Conservation (phyloP, 2,113 vertebrate genomes). For the Chionis minor region DNA sequence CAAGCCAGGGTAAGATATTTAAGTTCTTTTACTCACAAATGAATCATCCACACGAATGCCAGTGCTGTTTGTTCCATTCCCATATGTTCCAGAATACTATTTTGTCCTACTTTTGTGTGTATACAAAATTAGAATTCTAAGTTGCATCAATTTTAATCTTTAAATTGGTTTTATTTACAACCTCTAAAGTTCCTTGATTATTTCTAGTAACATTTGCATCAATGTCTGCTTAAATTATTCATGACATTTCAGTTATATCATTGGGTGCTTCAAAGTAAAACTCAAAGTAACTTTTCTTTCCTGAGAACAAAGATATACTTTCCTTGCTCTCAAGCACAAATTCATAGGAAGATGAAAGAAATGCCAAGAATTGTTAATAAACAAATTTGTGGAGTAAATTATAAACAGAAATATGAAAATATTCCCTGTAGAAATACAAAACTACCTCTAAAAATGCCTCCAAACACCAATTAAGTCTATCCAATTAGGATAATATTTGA, state of each 20-base stretch:
- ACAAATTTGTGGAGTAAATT: constrained; percentile 55
- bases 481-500: constrained; percentile 48
- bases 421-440: constrained; percentile 46
- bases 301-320: constrained; percentile 55
- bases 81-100: constrained; percentile 47
- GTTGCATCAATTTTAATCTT: constrained; percentile 57
- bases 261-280: constrained; percentile 66
- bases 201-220: constrained; percentile 61
- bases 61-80: constrained; percentile 20
- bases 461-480: constrained; percentile 41
- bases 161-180: constrained; percentile 67
- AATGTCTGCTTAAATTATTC: constrained; percentile 63
- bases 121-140: constrained; percentile 57
- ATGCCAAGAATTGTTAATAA: constrained; percentile 55
- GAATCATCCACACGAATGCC: not conserved
- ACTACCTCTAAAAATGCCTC: constrained; percentile 37
- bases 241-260: constrained; percentile 70
- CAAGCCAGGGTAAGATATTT: not conserved
- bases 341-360: constrained; percentile 60
- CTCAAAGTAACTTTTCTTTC: constrained; percentile 62
- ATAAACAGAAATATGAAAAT: constrained; percentile 59
- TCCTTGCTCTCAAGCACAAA: constrained; percentile 44
- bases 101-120: constrained; percentile 52
- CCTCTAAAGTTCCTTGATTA: constrained; percentile 60
- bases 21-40: constrained; percentile 36